Percentiles rank a stretch among this genome's conserved stretches.
These are phyloP conservation scores for Melanotaenia parkinsoni DNA, from an alignment of 2,797 vertebrate species.

Conservation along the genomic window DNA sequence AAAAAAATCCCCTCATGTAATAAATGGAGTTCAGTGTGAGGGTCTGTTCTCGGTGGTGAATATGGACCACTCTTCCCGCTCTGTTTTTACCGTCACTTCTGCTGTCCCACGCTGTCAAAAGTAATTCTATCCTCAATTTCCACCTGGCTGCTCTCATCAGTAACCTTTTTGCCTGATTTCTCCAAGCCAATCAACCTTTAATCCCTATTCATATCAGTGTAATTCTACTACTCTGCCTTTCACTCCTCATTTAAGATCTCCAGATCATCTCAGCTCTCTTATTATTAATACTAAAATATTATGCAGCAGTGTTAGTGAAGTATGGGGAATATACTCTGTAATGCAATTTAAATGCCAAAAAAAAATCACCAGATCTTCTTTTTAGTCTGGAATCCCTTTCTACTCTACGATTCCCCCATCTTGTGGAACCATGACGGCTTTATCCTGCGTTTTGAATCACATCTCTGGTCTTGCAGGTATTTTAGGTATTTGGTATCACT, in stretches of 20 bases:
- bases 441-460: constrained; percentile 14
- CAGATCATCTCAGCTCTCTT: background rate
- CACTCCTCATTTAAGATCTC: background rate
- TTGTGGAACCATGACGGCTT: constrained; percentile 3
- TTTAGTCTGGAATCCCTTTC: background rate
- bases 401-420: background rate
- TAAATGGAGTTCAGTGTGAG: background rate
- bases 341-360: background rate
- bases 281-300: background rate
- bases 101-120: background rate
- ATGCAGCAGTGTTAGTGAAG: background rate
- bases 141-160: background rate
- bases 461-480: constrained; percentile 12
- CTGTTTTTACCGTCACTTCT: background rate
- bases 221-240: too few relatives aligned
- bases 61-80: background rate
- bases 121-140: background rate
- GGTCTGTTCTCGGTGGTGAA: background rate
- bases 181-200: background rate
- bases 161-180: background rate
- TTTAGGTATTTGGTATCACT: constrained; percentile 28
- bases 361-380: background rate
- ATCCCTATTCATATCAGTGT: background rate
- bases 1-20: background rate
- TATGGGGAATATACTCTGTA: background rate